Conservation (phyloP, 1,140 invertebrate genomes). For the Panonychus citri region DNA sequence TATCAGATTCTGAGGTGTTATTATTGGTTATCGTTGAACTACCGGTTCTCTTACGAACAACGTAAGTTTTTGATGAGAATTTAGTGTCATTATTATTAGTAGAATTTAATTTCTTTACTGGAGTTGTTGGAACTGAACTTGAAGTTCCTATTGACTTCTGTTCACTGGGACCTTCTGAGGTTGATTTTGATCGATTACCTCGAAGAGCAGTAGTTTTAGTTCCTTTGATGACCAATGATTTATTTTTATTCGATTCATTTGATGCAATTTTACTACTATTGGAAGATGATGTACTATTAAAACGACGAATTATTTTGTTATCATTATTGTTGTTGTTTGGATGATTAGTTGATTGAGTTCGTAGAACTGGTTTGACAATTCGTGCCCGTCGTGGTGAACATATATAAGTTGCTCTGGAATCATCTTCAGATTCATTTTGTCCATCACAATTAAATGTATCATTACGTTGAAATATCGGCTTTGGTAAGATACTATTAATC, state of each 20-base stretch:
- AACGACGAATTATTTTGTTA: too few species aligned
- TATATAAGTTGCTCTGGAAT: not conserved
- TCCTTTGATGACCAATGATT: not conserved
- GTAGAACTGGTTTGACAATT: not conserved
- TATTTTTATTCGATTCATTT: not conserved
- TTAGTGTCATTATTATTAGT: not conserved
- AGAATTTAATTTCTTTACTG: too few species aligned
- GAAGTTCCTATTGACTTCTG: not conserved
- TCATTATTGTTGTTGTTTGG: too few species aligned
- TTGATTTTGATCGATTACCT: not conserved
- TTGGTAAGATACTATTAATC: not conserved
- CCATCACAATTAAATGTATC: not conserved
- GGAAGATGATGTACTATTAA: too few species aligned
- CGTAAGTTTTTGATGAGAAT: not conserved
- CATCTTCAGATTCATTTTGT: not conserved
- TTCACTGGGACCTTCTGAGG: not conserved
- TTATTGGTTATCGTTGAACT: too few species aligned
- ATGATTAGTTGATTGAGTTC: not conserved
- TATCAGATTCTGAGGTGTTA: not conserved
- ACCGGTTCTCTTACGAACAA: not conserved
- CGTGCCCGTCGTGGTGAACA: not conserved
- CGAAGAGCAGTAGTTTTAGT: not conserved
- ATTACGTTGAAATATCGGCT: not conserved
- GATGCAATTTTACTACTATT: not conserved
- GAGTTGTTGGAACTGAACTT: too few species aligned